These are phyloP conservation scores for Pituophis catenifer DNA, from an alignment of 2,113 vertebrate genomes.

Conservation along the genomic window DNA sequence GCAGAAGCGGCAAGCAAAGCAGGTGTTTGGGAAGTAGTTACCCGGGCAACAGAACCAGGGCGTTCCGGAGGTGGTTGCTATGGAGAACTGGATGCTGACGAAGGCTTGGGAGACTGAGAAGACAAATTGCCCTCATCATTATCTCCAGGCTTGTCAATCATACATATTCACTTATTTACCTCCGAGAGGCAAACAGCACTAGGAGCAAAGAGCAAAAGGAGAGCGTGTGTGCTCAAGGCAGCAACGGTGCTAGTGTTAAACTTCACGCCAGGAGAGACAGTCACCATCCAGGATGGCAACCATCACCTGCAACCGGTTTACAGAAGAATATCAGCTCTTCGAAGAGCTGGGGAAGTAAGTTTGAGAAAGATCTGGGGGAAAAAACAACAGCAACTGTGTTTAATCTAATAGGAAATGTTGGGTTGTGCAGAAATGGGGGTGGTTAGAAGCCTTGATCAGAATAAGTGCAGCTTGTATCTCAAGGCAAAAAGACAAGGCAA, in stretches of 20 bases:
- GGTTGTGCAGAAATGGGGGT: accelerated
- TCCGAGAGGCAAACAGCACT: conserved; percentile 67
- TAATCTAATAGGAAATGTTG: conserved; percentile 6
- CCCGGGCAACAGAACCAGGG: conserved; percentile 82
- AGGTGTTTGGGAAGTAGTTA: conserved; percentile 84
- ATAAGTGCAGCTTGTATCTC: background rate
- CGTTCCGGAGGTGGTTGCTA: conserved; percentile 82
- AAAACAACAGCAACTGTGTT: background rate
- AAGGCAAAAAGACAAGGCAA: background rate
- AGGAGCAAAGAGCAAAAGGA: conserved; percentile 57
- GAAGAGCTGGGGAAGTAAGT: conserved; percentile 95
- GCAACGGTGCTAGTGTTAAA: conserved; percentile 57
- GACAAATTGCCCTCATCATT: conserved; percentile 83
- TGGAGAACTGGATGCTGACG: conserved; percentile 87
- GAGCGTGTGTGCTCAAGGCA: conserved; percentile 54
- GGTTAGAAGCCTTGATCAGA: background rate
- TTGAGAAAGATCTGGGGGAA: conserved; percentile 22
- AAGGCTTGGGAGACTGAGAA: conserved; percentile 80
- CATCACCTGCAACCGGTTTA: conserved; percentile 91
- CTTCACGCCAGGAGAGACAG: conserved; percentile 50
- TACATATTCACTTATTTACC: conserved; percentile 71
- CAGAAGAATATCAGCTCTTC: conserved; percentile 90
- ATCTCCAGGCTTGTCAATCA: conserved; percentile 80
- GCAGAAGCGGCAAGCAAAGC: conserved; percentile 59
- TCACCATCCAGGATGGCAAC: conserved; percentile 79